phyloP scores from a whole-genome alignment of 2,113 vertebrate species.

The Aspiorhynchus laticeps region DNA sequence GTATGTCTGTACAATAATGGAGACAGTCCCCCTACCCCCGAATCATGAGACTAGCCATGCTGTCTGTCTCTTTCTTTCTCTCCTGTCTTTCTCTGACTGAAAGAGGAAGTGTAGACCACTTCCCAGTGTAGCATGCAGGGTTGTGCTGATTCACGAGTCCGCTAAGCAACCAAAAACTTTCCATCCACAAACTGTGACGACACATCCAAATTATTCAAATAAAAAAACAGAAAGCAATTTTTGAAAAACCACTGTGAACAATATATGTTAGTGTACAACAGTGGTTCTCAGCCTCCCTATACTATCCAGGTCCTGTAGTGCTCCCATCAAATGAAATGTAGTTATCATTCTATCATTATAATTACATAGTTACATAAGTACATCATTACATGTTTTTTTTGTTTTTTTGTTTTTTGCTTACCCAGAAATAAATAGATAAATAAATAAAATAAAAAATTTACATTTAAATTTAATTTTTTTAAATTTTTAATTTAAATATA shows the following conservation, averaged over 20 bases:
- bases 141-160: slow-evolving; percentile 59
- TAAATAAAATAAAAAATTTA: no score
- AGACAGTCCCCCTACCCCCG: slow-evolving; percentile 30
- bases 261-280: not conserved
- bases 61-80: slow-evolving; percentile 32
- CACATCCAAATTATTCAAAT: not conserved
- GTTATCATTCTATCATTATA: not conserved
- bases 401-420: no score
- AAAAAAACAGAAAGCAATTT: not conserved
- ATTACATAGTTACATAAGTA: not conserved
- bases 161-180: slow-evolving; percentile 28
- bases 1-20: slow-evolving; percentile 8
- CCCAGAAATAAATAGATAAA: no score
- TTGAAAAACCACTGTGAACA: slow-evolving; percentile 2
- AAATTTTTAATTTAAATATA: no score
- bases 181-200: slow-evolving; percentile 44
- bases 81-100: slow-evolving; percentile 37
- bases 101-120: slow-evolving; percentile 59
- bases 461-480: no score
- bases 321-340: not conserved
- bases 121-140: slow-evolving; percentile 47
- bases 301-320: not conserved
- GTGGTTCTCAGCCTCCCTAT: not conserved
- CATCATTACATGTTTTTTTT: no score
- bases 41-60: slow-evolving; percentile 49